These are phyloP conservation scores for Arizona elegans DNA, from an alignment of 2,113 vertebrate species.

Conservation along the genomic window DNA sequence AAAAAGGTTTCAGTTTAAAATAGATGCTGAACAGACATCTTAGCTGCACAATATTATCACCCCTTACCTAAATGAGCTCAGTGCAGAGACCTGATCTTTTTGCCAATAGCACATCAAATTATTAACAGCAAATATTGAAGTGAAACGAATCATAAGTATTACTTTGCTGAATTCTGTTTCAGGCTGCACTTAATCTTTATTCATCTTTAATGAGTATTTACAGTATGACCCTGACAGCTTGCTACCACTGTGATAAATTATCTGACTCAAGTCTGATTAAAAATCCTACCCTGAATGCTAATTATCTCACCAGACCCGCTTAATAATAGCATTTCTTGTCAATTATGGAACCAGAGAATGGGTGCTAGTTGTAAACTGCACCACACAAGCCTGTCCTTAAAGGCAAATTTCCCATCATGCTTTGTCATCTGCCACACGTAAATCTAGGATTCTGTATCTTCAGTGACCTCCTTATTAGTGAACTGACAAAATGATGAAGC, in stretches of 20 bases:
- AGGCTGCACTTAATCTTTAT: conserved; percentile 81
- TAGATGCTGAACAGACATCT: conserved; percentile 36
- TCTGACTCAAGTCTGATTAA: conserved; percentile 80
- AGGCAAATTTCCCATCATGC: conserved; percentile 70
- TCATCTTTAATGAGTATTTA: conserved; percentile 83
- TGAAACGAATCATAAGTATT: conserved; percentile 67
- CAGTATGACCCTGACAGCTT: conserved; percentile 80
- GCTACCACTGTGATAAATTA: conserved; percentile 83
- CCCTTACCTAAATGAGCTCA: conserved; percentile 58
- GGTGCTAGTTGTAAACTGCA: conserved; percentile 71
- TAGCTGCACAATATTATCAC: conserved; percentile 26
- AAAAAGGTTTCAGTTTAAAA: conserved; percentile 54
- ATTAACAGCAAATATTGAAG: conserved; percentile 71
- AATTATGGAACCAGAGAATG: conserved; percentile 77
- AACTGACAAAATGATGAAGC: conserved; percentile 82
- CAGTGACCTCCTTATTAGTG: conserved; percentile 79
- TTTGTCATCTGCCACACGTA: conserved; percentile 75
- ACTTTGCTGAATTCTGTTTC: conserved; percentile 71
- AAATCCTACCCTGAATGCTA: conserved; percentile 79
- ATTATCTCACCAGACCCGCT: conserved; percentile 79
- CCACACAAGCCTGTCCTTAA: conserved; percentile 46
- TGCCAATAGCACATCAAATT: conserved; percentile 72
- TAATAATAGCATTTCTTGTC: conserved; percentile 79
- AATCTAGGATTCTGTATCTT: conserved; percentile 71
- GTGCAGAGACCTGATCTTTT: conserved; percentile 67